Conservation (phyloP, 1,140 invertebrate species). For the Brachystomella parvula region DNA sequence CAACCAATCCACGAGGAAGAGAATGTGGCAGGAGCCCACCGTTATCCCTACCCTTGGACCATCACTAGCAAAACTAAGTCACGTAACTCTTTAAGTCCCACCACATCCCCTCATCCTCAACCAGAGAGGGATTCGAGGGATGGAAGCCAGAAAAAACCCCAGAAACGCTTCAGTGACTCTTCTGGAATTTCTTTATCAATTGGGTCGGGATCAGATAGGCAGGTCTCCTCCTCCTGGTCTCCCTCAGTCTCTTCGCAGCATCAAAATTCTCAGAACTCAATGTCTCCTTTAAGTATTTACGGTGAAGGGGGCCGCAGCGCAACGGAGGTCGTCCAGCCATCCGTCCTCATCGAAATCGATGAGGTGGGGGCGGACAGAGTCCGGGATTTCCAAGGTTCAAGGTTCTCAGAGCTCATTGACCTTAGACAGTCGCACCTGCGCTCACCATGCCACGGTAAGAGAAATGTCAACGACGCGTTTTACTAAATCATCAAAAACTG, state of each 20-base stretch:
- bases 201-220: neutral
- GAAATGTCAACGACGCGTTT: neutral
- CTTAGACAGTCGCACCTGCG: too few species aligned
- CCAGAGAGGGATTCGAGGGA: neutral
- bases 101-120: neutral
- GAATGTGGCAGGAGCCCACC: neutral
- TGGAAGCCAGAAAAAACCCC: neutral
- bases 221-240: neutral
- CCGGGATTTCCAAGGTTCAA: neutral
- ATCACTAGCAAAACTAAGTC: neutral
- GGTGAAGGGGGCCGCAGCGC: neutral
- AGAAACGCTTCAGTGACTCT: neutral
- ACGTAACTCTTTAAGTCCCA: neutral
- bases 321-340: too few species aligned
- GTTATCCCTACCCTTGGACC: neutral
- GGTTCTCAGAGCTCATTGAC: too few species aligned
- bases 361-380: neutral
- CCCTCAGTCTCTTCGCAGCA: neutral
- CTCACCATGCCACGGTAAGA: neutral
- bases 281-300: neutral
- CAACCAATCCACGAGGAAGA: neutral
- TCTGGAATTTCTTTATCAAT: neutral
- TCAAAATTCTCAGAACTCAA: neutral
- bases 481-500: neutral
- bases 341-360: constrained; percentile 5